These are phyloP conservation scores for Pelecanus crispus DNA, from an alignment of 2,113 vertebrate genomes.

Conservation along the genomic window DNA sequence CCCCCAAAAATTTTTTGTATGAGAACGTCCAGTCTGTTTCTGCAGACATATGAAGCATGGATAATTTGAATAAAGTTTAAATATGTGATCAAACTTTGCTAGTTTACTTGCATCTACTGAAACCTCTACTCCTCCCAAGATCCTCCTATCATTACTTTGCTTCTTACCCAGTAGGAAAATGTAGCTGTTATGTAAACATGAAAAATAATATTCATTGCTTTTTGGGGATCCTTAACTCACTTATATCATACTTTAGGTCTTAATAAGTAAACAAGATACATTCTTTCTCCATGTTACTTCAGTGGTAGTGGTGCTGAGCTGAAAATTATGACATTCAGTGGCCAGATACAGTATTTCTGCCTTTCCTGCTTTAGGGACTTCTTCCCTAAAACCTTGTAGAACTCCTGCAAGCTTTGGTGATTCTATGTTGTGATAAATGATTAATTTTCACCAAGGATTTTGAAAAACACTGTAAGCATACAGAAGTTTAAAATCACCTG, in stretches of 20 bases:
- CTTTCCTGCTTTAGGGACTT: not conserved
- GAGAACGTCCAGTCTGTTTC: not conserved
- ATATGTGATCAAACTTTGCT: not conserved
- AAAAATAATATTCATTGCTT: not conserved
- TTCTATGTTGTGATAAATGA: not conserved
- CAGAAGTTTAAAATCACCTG: constrained; percentile 21
- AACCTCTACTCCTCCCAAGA: not conserved
- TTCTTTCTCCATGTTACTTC: not conserved
- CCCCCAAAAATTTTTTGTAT: not conserved
- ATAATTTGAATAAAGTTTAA: not conserved
- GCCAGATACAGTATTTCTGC: not conserved
- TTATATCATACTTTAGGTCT: not conserved
- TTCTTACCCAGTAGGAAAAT: not conserved
- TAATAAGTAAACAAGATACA: not conserved
- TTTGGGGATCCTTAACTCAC: not conserved
- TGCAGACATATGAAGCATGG: not conserved
- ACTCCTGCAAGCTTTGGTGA: not conserved
- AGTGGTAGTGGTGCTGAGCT: not conserved
- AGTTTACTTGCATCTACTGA: not conserved
- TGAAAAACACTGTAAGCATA: not conserved
- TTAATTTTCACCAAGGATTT: constrained; percentile 24
- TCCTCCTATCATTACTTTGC: not conserved
- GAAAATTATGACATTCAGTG: not conserved
- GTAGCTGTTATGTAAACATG: not conserved
- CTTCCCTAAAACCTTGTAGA: not conserved